Conservation (phyloP, 2,888 invertebrate species). For the Eudemis profundana region DNA sequence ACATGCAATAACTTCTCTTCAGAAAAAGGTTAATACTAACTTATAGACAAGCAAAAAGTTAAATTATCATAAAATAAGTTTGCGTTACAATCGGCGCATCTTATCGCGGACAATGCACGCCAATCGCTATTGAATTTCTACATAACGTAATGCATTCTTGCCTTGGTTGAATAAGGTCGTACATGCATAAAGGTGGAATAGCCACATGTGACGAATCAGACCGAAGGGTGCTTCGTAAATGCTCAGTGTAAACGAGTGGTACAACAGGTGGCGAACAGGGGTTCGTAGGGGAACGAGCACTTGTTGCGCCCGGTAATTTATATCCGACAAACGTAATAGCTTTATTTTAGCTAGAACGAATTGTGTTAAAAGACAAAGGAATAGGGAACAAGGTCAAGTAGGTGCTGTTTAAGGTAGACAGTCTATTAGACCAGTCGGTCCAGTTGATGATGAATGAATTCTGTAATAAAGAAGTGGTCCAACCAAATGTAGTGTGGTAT, state of each 20-base stretch:
- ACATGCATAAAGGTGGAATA: background rate
- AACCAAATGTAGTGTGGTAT: too few relatives aligned
- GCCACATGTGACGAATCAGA: conserved; percentile 5
- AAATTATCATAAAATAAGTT: conserved; percentile 34
- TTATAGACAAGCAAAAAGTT: conserved; percentile 38
- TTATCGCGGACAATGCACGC: conserved; percentile 43
- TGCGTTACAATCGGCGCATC: conserved; percentile 35
- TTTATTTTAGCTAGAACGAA: conserved; percentile 52
- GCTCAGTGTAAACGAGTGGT: conserved; percentile 50
- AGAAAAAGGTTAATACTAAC: conserved; percentile 38
- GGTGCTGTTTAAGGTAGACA: background rate
- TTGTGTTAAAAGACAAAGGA: conserved; percentile 33
- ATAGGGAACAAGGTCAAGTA: conserved; percentile 5
- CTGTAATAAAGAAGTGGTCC: background rate
- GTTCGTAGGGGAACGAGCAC: conserved; percentile 63
- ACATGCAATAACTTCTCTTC: conserved; percentile 23
- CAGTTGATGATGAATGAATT: background rate
- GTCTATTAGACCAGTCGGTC: background rate
- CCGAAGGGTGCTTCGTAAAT: conserved; percentile 50
- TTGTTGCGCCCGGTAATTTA: conserved; percentile 64
- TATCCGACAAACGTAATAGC: conserved; percentile 54
- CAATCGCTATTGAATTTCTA: conserved; percentile 40
- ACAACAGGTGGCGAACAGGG: conserved; percentile 72
- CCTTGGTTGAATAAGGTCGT: conserved; percentile 11
- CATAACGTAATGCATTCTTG: conserved; percentile 33